These are phyloP conservation scores for Myxocyprinus asiaticus DNA, from an alignment of 2,113 vertebrate species.

Conservation along the genomic window DNA sequence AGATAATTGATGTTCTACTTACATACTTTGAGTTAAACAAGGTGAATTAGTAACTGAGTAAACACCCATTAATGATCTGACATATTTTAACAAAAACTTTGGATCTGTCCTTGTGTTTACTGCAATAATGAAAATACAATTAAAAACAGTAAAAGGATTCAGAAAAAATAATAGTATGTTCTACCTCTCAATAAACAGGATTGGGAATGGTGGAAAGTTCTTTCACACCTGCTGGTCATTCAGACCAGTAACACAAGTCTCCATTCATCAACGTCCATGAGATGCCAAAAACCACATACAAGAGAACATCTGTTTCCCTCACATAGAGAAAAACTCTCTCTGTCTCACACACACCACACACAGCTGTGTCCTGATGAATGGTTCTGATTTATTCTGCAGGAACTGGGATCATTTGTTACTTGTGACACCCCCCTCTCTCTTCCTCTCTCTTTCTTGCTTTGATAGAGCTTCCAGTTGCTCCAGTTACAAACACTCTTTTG, in stretches of 20 bases:
- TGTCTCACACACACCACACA: constrained; percentile 46
- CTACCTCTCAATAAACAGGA: background rate
- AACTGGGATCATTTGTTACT: constrained; percentile 49
- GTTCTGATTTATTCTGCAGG: constrained; percentile 47
- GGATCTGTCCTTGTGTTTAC: too few species aligned
- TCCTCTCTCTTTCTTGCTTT: constrained; percentile 34
- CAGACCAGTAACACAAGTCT: constrained; percentile 39
- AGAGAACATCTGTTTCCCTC: constrained; percentile 23
- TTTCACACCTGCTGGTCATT: constrained; percentile 42
- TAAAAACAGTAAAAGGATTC: too few species aligned
- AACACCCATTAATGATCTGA: too few species aligned
- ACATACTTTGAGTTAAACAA: too few species aligned
- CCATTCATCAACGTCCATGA: constrained; percentile 46
- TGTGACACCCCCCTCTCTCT: constrained; percentile 29
- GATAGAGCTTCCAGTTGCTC: constrained; percentile 47
- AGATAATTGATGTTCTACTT: too few species aligned
- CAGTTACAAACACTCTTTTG: constrained; percentile 50
- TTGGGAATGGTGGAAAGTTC: background rate
- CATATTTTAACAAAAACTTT: too few species aligned
- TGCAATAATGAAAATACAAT: too few species aligned
- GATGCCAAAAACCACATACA: constrained; percentile 34
- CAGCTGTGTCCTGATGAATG: constrained; percentile 56
- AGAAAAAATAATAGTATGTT: background rate
- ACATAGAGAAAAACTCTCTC: background rate
- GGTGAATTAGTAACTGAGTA: too few species aligned